Evolutionary conservation across 2,888 invertebrate genomes (phyloP).

Genomic region (Cyaniris semiargus): DNA sequence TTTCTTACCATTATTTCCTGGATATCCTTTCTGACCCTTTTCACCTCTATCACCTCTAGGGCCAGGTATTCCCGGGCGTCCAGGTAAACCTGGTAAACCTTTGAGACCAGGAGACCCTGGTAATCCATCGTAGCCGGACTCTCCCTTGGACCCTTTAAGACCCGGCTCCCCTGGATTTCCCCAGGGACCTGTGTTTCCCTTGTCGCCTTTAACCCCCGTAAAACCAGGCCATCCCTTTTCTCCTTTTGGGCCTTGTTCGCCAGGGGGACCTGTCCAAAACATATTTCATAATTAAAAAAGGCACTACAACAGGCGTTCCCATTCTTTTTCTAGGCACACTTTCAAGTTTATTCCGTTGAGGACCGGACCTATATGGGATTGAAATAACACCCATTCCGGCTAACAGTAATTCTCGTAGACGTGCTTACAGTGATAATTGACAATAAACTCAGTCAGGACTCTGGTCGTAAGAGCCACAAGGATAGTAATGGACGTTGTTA

Average conservation of each 20-base stretch:
- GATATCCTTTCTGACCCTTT: slow-evolving; percentile 1
- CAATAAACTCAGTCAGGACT: no score
- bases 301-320: no score
- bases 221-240: background rate
- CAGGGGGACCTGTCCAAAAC: background rate
- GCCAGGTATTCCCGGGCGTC: background rate
- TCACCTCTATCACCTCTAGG: background rate
- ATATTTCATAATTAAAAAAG: no score
- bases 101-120: background rate
- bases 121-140: background rate
- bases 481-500: no score
- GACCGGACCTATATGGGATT: no score
- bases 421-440: no score
- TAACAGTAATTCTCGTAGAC: no score
- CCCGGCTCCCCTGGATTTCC: background rate
- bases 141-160: background rate
- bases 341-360: background rate
- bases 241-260: background rate
- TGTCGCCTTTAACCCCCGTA: background rate
- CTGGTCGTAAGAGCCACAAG: no score
- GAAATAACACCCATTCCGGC: no score
- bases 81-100: background rate
- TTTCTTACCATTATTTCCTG: background rate
- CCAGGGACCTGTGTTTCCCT: background rate
- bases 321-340: background rate